Conservation (phyloP, 2,113 vertebrate species). For the Mormoops blainvillei region DNA sequence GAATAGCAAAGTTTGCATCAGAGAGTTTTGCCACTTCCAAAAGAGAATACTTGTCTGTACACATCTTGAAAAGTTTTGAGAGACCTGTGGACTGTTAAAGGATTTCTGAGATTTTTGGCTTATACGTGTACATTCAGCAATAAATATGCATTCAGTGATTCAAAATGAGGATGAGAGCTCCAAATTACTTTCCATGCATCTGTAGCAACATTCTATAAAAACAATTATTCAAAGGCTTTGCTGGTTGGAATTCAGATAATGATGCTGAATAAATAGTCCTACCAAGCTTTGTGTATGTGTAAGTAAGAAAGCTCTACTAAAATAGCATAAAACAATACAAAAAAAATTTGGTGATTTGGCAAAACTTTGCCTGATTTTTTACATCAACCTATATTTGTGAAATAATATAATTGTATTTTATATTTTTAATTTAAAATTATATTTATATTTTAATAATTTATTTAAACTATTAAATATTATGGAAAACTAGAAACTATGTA, state of each 20-base stretch:
- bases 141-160: background rate
- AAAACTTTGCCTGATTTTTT: background rate
- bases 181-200: background rate
- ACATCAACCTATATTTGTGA: background rate
- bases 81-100: background rate
- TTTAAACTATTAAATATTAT: background rate
- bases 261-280: background rate
- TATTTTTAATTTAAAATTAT: background rate
- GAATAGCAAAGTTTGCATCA: background rate
- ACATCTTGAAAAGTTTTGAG: background rate
- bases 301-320: background rate
- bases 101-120: background rate
- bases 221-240: background rate
- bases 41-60: background rate
- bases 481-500: background rate
- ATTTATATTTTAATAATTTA: background rate
- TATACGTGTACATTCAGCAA: background rate
- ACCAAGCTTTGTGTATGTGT: background rate
- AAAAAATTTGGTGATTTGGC: background rate
- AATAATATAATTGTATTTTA: background rate
- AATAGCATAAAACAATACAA: background rate
- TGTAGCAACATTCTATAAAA: background rate
- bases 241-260: background rate
- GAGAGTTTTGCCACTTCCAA: background rate
- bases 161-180: background rate